Evolutionary conservation across 2,888 invertebrate genomes (phyloP).

Genomic region (Ctena decussata): DNA sequence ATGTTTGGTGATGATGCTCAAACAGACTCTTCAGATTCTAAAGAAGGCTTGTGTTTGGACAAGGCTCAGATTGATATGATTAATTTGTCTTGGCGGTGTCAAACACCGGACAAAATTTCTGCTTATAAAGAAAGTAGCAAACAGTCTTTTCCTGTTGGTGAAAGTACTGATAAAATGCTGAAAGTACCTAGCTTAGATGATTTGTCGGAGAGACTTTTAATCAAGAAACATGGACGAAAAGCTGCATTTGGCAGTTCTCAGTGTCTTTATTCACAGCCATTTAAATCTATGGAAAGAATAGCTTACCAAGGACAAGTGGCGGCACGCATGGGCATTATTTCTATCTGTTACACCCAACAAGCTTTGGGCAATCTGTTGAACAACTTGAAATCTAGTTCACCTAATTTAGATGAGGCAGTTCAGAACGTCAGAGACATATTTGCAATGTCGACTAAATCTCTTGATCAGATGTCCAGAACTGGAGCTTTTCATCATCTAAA

Average conservation of each 20-base stretch:
- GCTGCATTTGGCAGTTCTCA: background rate
- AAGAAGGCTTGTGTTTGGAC: too few relatives aligned
- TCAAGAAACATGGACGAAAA: background rate
- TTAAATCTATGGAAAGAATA: too few relatives aligned
- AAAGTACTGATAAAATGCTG: background rate
- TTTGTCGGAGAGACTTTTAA: background rate
- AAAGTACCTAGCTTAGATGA: background rate
- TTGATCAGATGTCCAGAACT: too few relatives aligned
- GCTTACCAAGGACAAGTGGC: too few relatives aligned
- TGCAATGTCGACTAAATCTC: too few relatives aligned
- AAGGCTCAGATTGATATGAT: too few relatives aligned
- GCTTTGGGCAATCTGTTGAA: background rate
- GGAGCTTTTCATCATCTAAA: too few relatives aligned
- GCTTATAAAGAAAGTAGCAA: too few relatives aligned
- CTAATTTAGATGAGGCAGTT: too few relatives aligned
- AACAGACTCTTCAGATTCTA: background rate
- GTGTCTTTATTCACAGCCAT: background rate
- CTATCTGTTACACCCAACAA: background rate
- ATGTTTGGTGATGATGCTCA: slow-evolving; percentile 4
- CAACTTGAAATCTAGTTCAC: too few relatives aligned
- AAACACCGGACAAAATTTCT: too few relatives aligned
- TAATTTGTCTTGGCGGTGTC: background rate
- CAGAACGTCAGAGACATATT: too few relatives aligned
- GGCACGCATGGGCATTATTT: background rate
- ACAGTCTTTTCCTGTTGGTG: background rate